These are phyloP conservation scores for Opisthograptis luteolata DNA, from an alignment of 2,888 invertebrate species.

Conservation along the genomic window DNA sequence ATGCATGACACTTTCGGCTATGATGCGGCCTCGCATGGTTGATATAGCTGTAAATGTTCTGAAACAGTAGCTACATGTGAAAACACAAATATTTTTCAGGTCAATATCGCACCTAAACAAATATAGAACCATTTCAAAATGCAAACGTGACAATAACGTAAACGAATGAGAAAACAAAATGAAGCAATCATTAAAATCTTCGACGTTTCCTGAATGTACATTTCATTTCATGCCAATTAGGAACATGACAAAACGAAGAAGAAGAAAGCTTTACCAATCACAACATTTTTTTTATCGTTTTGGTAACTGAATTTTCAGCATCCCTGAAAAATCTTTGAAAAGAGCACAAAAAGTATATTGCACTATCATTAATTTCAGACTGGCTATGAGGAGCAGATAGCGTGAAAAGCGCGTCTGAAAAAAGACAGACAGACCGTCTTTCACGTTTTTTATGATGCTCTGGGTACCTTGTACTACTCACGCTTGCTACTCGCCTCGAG, in stretches of 20 bases:
- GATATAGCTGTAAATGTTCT: no score
- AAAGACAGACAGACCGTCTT: constrained; percentile 54
- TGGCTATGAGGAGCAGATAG: constrained; percentile 24
- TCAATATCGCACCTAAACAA: no score
- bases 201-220: constrained; percentile 17
- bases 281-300: neutral
- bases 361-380: constrained; percentile 20
- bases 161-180: constrained; percentile 6
- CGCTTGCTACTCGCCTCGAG: constrained; percentile 55
- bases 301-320: neutral
- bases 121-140: neutral
- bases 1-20: no score
- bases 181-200: constrained; percentile 13
- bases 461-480: constrained; percentile 52
- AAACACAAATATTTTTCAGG: no score
- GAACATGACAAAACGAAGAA: constrained; percentile 3
- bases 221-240: constrained; percentile 29
- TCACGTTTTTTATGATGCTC: constrained; percentile 46
- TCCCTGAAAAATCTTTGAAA: neutral
- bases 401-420: constrained; percentile 39
- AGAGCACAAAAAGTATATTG: constrained; percentile 2
- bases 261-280: neutral
- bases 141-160: neutral
- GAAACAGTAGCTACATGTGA: no score
- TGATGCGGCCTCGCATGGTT: no score